Conservation (phyloP, 2,888 invertebrate species). For the Drosophila diplacantha region DNA sequence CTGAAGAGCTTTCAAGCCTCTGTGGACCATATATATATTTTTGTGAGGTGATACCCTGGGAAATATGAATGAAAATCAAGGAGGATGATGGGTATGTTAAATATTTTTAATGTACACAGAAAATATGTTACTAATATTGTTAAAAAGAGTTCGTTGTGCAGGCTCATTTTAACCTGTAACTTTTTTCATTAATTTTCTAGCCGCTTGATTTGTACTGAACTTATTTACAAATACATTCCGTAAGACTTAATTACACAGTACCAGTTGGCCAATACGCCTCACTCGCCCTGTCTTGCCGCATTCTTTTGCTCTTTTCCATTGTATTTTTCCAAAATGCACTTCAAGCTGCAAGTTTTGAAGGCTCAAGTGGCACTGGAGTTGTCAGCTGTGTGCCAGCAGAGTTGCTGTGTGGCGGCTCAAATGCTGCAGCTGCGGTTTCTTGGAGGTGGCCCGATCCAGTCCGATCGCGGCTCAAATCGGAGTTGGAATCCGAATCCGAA, state of each 20-base stretch:
- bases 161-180: too few species aligned
- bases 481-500: constrained; percentile 13
- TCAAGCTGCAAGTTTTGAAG: constrained; percentile 63
- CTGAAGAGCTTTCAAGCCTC: constrained; percentile 40
- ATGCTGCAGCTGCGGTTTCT: constrained; percentile 46
- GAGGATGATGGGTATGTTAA: not conserved
- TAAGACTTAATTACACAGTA: constrained; percentile 3
- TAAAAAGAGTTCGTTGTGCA: too few species aligned
- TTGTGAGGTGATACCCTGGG: constrained; percentile 19
- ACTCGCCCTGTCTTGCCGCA: constrained; percentile 3
- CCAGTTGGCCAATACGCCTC: too few species aligned
- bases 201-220: not conserved
- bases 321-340: constrained; percentile 60
- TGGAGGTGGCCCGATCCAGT: constrained; percentile 36
- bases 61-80: not conserved
- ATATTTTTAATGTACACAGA: not conserved
- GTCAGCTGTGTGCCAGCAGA: constrained; percentile 58
- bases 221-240: not conserved
- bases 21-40: constrained; percentile 31
- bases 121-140: too few species aligned
- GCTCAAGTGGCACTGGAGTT: constrained; percentile 66
- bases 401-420: constrained; percentile 34
- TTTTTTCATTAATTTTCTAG: not conserved
- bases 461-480: constrained; percentile 5
- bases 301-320: constrained; percentile 30